Conservation (phyloP, 2,888 invertebrate genomes). For the Halictus quadricinctus region DNA sequence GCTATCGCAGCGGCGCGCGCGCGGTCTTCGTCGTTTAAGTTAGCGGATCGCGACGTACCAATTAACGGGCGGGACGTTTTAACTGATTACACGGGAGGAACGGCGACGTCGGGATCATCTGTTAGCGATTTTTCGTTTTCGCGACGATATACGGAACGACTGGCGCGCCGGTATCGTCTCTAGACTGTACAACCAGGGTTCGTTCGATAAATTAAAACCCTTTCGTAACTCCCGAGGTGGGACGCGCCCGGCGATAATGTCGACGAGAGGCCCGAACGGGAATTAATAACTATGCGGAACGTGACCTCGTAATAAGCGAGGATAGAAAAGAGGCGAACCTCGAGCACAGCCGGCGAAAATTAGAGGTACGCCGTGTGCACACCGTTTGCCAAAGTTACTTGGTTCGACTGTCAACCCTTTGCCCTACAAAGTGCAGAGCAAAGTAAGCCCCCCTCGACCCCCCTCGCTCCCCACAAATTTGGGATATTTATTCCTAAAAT, state of each 20-base stretch:
- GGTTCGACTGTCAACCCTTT: too few species aligned
- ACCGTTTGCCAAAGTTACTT: too few species aligned
- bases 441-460: too few species aligned
- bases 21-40: constrained; percentile 28
- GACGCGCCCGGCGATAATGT: constrained; percentile 33
- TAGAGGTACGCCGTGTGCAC: neutral
- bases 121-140: constrained; percentile 51
- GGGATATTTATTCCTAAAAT: too few species aligned
- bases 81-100: constrained; percentile 52
- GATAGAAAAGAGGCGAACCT: constrained; percentile 20
- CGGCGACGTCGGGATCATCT: constrained; percentile 28
- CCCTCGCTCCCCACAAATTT: too few species aligned
- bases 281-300: constrained; percentile 61
- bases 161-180: constrained; percentile 22
- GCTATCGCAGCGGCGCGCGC: constrained; percentile 34
- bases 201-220: constrained; percentile 50
- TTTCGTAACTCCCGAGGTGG: constrained; percentile 34
- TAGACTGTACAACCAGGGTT: neutral
- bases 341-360: neutral
- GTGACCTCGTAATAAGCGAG: constrained; percentile 47
- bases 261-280: constrained; percentile 15
- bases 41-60: constrained; percentile 47
- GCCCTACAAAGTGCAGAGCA: too few species aligned
- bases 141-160: neutral
- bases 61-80: constrained; percentile 55